These are phyloP conservation scores for Athetis lepigone DNA, from an alignment of 2,888 invertebrate genomes.

Conservation along the genomic window DNA sequence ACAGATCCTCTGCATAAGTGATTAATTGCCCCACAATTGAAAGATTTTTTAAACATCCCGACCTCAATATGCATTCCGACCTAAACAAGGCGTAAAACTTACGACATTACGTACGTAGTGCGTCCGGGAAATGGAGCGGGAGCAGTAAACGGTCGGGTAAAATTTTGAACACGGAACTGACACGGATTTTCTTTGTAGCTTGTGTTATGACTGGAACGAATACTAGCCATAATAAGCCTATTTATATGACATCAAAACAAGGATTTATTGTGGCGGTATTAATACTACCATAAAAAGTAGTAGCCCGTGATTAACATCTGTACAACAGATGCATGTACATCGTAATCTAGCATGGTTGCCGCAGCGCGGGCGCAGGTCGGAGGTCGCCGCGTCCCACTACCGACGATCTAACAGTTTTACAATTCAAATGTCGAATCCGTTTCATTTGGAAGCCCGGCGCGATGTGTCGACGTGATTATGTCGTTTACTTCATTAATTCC, in stretches of 20 bases:
- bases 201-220: slow-evolving; percentile 68
- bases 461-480: slow-evolving; percentile 65
- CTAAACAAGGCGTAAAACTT: slow-evolving; percentile 59
- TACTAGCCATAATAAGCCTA: slow-evolving; percentile 78
- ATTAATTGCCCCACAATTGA: slow-evolving; percentile 70
- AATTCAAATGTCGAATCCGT: slow-evolving; percentile 73
- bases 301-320: slow-evolving; percentile 82
- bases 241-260: slow-evolving; percentile 84
- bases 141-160: slow-evolving; percentile 49
- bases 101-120: slow-evolving; percentile 39
- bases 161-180: slow-evolving; percentile 80
- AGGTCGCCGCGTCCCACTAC: slow-evolving; percentile 68
- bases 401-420: slow-evolving; percentile 67
- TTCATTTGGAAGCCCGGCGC: slow-evolving; percentile 47
- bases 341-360: slow-evolving; percentile 72
- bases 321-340: slow-evolving; percentile 76
- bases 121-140: slow-evolving; percentile 59
- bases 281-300: slow-evolving; percentile 76
- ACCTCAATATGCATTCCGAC: slow-evolving; percentile 59
- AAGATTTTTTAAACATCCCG: slow-evolving; percentile 68
- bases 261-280: slow-evolving; percentile 70
- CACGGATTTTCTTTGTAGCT: slow-evolving; percentile 76
- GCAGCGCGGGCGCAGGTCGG: slow-evolving; percentile 66
- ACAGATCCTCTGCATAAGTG: slow-evolving; percentile 72
- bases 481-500: slow-evolving; percentile 50